Base-by-base conservation (phyloP, 1,140 invertebrate species). In the Halotydeus destructor region DNA sequence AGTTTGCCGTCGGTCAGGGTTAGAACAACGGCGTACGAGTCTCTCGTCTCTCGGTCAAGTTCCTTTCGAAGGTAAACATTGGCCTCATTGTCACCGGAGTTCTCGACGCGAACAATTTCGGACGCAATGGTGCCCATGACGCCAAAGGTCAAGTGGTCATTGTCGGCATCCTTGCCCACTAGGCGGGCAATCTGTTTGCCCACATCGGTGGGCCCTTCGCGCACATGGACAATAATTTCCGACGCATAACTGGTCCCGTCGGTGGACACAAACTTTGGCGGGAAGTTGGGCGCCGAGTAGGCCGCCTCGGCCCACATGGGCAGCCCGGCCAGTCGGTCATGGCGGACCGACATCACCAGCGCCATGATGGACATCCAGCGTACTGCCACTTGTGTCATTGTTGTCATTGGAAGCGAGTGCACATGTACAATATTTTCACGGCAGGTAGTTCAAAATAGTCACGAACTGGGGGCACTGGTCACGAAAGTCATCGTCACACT, bases 1-100 rank as follows among this genome's bases (percentile, higher is more conserved):
- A 85, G 67, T 53, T 76, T 72, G 34, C 79, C 80, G 58, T 91
- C 84, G 1, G 81, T 88, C 46, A 91, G 59, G 2, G 83, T 89
- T 49, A 91, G 61, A 26, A 89, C 75, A 48, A 89, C 62, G 33
- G 75, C 72, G 56, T 88, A 88, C 60, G 86, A 83, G 54, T 85
- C 81, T 58, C 73, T 69, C 12, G 67, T 65, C 68, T 91, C 83
- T 62, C 83, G 69, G 62, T 89, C 83, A 46, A 91, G 69, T 62
- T 83, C 73, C 65, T 80, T 81, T 60, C 76, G 75, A 53, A 91
- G 66, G 58, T 78, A 81, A 50, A 91, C 67, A 59, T 83, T 75
- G 45, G 83, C 83, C 67, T 84, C 77, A 54, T 71, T 78, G 34
- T 67, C 62, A 38, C 72, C 74, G 44, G 73, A 69, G 54, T 75